Conservation (phyloP, 1,140 invertebrate species). For the Ridgeia piscesae region DNA sequence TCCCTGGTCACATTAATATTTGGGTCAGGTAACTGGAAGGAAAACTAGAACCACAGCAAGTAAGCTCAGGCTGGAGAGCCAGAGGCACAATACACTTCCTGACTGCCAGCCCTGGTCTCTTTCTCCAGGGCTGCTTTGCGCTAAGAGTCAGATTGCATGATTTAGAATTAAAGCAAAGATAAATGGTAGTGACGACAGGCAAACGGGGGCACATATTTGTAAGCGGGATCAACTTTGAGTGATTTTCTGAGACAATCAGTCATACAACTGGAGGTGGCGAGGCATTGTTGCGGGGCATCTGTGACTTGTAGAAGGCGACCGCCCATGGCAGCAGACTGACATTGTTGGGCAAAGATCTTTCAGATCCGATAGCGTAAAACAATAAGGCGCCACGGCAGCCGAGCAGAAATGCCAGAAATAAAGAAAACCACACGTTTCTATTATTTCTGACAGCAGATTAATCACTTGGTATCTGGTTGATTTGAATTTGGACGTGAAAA, state of each 20-base stretch:
- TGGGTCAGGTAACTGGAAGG: neutral
- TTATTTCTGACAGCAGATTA: constrained; percentile 1
- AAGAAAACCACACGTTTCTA: constrained; percentile 5
- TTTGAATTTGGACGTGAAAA: neutral
- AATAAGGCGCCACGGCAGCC: neutral
- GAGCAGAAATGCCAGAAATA: neutral
- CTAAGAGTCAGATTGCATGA: neutral
- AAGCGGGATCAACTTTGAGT: neutral
- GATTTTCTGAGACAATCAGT: neutral
- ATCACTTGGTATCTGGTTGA: neutral
- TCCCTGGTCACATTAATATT: neutral
- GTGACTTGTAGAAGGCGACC: neutral
- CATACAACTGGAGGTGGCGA: neutral
- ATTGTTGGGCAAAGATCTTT: constrained; percentile 5
- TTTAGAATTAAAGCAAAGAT: neutral
- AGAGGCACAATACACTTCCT: neutral
- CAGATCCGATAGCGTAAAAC: neutral
- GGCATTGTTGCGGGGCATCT: neutral
- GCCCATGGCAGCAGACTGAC: neutral
- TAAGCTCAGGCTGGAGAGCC: neutral
- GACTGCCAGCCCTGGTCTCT: neutral
- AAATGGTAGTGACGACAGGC: neutral
- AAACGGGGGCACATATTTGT: neutral
- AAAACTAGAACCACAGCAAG: neutral
- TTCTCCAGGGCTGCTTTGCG: neutral